Base-by-base conservation (phyloP, 1,140 invertebrate species). In the Sogatella furcifera region DNA sequence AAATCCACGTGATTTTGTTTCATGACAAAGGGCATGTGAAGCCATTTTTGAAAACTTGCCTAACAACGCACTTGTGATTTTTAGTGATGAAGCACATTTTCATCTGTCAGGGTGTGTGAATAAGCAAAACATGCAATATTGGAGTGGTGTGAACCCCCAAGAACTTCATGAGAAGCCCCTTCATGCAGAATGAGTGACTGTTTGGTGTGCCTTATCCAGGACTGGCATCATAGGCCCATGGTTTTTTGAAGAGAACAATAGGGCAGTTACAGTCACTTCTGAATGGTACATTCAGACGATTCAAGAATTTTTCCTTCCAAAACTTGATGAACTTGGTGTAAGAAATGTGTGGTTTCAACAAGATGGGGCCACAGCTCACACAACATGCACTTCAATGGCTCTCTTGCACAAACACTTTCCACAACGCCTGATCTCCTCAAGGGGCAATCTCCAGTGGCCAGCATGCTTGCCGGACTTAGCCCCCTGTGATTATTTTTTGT, bases 161-260 rank as follows among this genome's bases (percentile, higher is more conserved):
- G 59, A 57, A 34, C 15, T 55, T 49, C 62, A 63, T n/a, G 28
- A 62, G 41, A 22, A 34, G 38, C 62, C 59, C 5, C 52, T 63
- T 31, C 58, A 61, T 60, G 5, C 9, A 19, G 62, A 61, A 55
- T 9, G 53, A 63, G 59, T 61, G 5, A 63, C 59, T 55, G 58
- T 46, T n/a, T 58, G 56, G 56, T 58, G 49, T 61, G 58, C 62
- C 43, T 24, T 63, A 49, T 62, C 61, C 5, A n/a, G 13, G 46
- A 44, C 21, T 42, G 38, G 56, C 11, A 19, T 58, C 9, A 63
- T 57, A 41, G 55, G 14, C 31, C 58, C 49, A 2, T 19, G 9
- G 2, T 56, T 60, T 63, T 63, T 63, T 63, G 17, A 63, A 61
- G 59, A 59, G 34, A 53, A 62, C 14, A 46, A 28, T n/a, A 13